Percentiles rank a stretch among this genome's conserved stretches.
phyloP scores from a whole-genome alignment of 2,113 vertebrate genomes.

The Malurus elegans region DNA sequence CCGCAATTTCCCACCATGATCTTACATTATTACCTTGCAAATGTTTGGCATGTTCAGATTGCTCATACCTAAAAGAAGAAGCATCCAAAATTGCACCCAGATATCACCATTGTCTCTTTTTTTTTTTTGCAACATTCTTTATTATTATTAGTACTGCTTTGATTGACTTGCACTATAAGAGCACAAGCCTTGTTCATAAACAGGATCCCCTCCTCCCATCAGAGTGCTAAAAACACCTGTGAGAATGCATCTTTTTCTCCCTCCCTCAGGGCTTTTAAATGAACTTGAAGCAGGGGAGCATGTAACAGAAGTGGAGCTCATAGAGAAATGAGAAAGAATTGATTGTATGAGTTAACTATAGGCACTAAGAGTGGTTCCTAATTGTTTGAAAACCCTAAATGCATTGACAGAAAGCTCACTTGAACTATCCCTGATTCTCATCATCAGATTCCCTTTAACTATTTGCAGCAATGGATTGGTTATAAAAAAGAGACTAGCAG shows the following conservation, averaged over 20 bases:
- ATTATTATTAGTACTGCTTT: neutral
- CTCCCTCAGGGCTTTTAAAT: neutral
- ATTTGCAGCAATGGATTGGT: neutral
- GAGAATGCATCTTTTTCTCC: neutral
- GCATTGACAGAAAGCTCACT: neutral
- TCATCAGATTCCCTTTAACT: neutral
- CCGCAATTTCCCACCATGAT: neutral
- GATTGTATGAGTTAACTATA: neutral
- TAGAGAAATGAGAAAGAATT: neutral
- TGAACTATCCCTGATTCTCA: neutral
- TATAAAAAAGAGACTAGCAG: neutral
- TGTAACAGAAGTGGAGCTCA: neutral
- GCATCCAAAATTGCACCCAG: neutral
- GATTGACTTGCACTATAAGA: neutral
- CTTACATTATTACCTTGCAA: neutral
- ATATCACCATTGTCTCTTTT: neutral
- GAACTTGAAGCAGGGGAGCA: neutral
- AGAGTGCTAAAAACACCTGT: neutral
- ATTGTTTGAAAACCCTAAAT: neutral
- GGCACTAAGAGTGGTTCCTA: neutral
- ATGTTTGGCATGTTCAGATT: neutral
- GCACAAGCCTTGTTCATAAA: neutral
- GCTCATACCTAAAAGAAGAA: neutral
- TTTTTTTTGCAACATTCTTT: neutral
- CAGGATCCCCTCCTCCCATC: neutral